phyloP scores from a whole-genome alignment of 2,888 invertebrate species.

The Netelia melanura region DNA sequence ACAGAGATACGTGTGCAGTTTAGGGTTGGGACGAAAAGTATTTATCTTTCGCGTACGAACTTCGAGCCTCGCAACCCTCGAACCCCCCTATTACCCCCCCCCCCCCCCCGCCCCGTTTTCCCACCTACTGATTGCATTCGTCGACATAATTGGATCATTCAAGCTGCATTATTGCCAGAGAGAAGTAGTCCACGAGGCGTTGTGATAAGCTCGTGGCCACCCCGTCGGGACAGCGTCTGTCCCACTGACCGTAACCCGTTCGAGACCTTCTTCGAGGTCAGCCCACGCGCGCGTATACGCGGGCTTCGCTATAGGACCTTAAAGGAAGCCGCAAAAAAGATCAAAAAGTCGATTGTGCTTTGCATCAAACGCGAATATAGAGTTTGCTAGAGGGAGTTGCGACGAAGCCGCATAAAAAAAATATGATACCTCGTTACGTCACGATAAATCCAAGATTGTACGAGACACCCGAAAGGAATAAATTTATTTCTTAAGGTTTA shows the following conservation, averaged over 20 bases:
- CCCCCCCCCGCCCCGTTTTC: not conserved
- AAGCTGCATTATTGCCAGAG: constrained; percentile 11
- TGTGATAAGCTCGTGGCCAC: constrained; percentile 73
- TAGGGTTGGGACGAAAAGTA: no score
- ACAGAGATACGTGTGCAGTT: not conserved
- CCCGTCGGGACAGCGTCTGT: constrained; percentile 43
- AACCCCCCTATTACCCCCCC: not conserved
- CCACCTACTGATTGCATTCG: not conserved
- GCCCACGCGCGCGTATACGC: not conserved
- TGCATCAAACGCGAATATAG: constrained; percentile 5
- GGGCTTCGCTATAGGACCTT: constrained; percentile 7
- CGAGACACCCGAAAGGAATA: not conserved
- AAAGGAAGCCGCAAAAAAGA: constrained; percentile 50
- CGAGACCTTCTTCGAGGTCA: constrained; percentile 69
- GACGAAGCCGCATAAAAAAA: constrained; percentile 48
- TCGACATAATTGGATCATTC: constrained; percentile 38
- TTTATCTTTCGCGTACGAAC: not conserved
- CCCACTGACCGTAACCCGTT: constrained; percentile 80
- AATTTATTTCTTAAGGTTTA: not conserved
- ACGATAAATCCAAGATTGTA: no score
- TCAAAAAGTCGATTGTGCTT: not conserved
- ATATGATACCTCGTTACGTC: not conserved
- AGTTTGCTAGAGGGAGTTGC: not conserved
- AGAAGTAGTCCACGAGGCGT: not conserved
- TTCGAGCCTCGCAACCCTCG: not conserved